Base-by-base conservation (phyloP, 2,797 vertebrate genomes). In the Parauchenoglanis ngamensis region DNA sequence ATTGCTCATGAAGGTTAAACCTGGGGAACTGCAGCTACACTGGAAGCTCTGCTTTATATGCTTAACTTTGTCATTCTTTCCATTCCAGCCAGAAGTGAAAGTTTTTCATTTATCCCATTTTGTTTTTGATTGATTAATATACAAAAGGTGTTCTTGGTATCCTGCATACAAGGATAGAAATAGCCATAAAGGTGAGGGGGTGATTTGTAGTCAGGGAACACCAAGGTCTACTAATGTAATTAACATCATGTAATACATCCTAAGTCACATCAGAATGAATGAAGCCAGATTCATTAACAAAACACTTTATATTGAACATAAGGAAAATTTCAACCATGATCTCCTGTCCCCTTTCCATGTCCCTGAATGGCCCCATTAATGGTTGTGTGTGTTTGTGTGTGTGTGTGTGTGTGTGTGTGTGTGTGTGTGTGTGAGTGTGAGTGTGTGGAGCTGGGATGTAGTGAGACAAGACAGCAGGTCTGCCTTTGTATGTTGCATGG, bases 1-100 rank as follows among this genome's bases (percentile, higher is more conserved):
- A 0, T 78, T 85, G 72, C 46, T 76, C 70, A 79, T 25, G 10
- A 35, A 65, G 72, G 73, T 85, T 72, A 85, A 44, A 65, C 28
- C 12, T 28, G n/a, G 61, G 15, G 46, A 40, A 79, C 12, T 70
- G 67, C 76, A 72, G 52, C 65, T 54, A 15, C 28, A 28, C 70
- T 68, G 61, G 13, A 68, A 15, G 59, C 49, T 56, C 23, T 46
- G 35, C 23, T 65, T n/a, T 25, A 65, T n/a, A 25, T 28, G 35
- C 52, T 46, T 73, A 31, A 76, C 44, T 85, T 21, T 68, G 21
- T 28, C 76, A 70, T 31, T 54, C 19, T 70, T 80, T 81, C 77
- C 35, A 59, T 17, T 57, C 44, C 78, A 73, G 5, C 31, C n/a
- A 78, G 52, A n/a, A 78, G 28, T 28, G 15, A 4, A n/a, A 31